Evolutionary conservation across 1,140 invertebrate genomes (phyloP).

Genomic region (Saccostrea cuccullata): DNA sequence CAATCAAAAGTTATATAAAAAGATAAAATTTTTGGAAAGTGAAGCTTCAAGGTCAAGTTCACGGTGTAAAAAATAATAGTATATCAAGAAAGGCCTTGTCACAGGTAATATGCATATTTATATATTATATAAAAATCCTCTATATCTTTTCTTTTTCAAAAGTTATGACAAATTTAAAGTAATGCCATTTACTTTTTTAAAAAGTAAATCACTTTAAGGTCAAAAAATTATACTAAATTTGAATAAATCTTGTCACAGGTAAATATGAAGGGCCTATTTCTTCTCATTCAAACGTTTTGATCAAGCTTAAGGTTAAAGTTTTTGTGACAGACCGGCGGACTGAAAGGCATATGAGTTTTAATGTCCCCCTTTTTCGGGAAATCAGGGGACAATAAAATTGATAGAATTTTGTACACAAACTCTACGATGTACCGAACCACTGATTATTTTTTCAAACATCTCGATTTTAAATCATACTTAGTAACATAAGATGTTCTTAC

Average conservation of each 20-base stretch:
- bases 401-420: not conserved
- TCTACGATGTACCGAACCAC: no score
- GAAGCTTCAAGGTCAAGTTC: not conserved
- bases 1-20: not conserved
- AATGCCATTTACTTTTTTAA: no score
- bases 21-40: not conserved
- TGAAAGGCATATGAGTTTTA: not conserved
- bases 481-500: no score
- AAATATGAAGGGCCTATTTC: no score
- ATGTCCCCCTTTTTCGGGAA: not conserved
- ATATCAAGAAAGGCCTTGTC: not conserved
- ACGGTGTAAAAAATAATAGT: not conserved
- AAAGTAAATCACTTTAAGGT: no score
- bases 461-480: no score
- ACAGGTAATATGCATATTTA: not conserved
- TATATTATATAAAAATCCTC: not conserved
- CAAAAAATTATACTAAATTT: no score
- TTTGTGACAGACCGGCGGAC: not conserved
- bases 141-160: not conserved
- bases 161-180: not conserved
- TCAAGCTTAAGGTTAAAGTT: not conserved
- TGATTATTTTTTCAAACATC: no score
- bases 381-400: not conserved
- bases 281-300: no score
- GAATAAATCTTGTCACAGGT: no score